Conservation (phyloP, 2,797 vertebrate genomes). For the Nasua narica region DNA sequence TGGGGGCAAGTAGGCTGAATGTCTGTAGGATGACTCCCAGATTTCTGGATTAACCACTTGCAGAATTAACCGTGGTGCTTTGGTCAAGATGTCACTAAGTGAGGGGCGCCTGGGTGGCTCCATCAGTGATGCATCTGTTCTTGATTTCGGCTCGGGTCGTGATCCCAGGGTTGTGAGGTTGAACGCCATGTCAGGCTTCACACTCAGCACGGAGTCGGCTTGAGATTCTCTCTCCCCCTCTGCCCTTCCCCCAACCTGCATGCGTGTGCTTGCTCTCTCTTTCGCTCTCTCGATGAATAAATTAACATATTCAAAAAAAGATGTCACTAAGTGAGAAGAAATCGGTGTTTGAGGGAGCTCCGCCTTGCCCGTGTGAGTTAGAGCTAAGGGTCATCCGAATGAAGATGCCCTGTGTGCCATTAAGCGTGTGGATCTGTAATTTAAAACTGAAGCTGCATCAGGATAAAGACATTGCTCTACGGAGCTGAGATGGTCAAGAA, state of each 20-base stretch:
- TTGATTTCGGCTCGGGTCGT: not conserved
- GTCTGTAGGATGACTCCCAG: not conserved
- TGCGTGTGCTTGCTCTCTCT: not conserved
- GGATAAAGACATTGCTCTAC: accelerated
- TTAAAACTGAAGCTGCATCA: not conserved
- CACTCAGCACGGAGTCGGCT: not conserved
- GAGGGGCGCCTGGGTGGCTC: not conserved
- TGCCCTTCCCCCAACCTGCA: not conserved
- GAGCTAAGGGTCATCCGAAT: not conserved
- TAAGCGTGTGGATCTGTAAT: not conserved
- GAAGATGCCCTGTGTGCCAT: accelerated
- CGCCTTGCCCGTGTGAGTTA: not conserved
- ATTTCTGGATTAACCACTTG: not conserved
- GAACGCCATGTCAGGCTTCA: not conserved
- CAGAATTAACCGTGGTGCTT: not conserved
- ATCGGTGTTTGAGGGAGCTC: not conserved
- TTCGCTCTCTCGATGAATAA: not conserved
- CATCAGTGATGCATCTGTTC: not conserved
- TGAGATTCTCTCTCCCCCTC: not conserved
- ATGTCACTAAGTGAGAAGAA: not conserved
- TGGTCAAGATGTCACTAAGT: not conserved
- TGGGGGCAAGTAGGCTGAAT: not conserved
- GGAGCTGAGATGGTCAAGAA: not conserved
- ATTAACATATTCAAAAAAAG: not conserved
- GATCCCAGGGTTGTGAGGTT: not conserved